Evolutionary conservation across 2,888 invertebrate species (phyloP), one percentile per base, ranked within the genome.

Genomic region (Eupithecia vulgata): DNA sequence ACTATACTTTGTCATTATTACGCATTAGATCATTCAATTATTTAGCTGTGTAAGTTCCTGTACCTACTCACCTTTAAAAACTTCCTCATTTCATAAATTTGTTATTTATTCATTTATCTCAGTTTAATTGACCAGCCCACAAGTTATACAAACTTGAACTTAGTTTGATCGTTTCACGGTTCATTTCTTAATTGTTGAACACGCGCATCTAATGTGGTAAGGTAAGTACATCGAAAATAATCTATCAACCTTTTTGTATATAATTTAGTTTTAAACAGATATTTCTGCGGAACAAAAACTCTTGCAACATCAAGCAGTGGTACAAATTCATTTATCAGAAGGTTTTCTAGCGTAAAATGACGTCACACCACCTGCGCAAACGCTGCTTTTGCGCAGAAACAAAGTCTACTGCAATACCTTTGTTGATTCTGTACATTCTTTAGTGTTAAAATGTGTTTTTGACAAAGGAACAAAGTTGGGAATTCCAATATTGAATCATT

Each of bases 361-460:
- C 87, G 87, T 86, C 86, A 85, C 71, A 57, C 61, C 88, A 86
- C 82, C 88, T 88, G 88, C 81, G 80, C 78, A 86, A 85, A 88
- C 81, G 70, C 52, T 62, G 70, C 76, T 82, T 83, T 80, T 84
- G 81, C 85, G 83, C 81, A 83, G 80, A 78, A 77, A 79, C 73
- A 82, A 65, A 76, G 73, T 75, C 78, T 76, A 78, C 79, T 82
- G 84, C 82, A 82, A 71, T 52, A 34, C 71, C 76, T 65, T 74
- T 81, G 74, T 81, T 81, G 76, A 77, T 71, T 75, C 73, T 77
- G 67, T 57, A 79, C 75, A 81, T 81, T 79, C 80, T 78, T 80
- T 67, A 35, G 30, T 62, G 48, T 67, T 45, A 74, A 73, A 70
- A 75, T 67, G 68, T 74, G 65, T 72, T 75, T 73, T 68, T 57